Base-by-base conservation (phyloP, 2,797 vertebrate species). In the Lithobates sylvaticus region DNA sequence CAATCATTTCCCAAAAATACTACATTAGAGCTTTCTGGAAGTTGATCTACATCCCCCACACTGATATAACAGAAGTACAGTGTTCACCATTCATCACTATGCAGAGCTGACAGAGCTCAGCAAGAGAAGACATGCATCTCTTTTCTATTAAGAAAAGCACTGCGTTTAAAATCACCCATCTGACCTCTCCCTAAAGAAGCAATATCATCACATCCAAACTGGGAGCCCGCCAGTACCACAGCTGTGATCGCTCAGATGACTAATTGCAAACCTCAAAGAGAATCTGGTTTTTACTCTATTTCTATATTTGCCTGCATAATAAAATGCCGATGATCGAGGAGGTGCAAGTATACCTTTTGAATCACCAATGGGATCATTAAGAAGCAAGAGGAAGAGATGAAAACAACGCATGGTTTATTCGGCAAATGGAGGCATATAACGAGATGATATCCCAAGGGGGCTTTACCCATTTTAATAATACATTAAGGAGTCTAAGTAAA, bases 391-490 rank as follows among this genome's bases (percentile, higher is more conserved):
- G 95, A 96, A 74, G 96, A 97, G 97, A 99, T 98, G 97, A 99
- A 99, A 99, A 99, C 97, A 98, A 97, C 97, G 96, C 96, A 96
- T 96, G 97, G 98, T 97, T 99, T 99, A 98, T 98, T 98, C 97
- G 96, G 97, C 97, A 99, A 99, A 99, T 99, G 97, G 99, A 99
- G 98, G 97, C 97, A 96, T 96, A 97, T 97, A 98, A 98, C 97
- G 96, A 97, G 97, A 97, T 97, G 96, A 95, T 89, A 93, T 99
- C 98, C 97, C 98, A 91, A 93, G 97, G 98, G 98, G 96, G 97
- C 97, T 98, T 99, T 99, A 98, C 97, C 97, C 97, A 96, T 98
- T 98, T 99, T 99, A 99, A 99, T 99, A 99, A 99, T 99, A 99
- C 97, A 99, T 99, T 97, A 99, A 99, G 97, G 96, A 98, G 96